Evolutionary conservation across 2,797 vertebrate species (phyloP).

Genomic region (Simalia tracyae): DNA sequence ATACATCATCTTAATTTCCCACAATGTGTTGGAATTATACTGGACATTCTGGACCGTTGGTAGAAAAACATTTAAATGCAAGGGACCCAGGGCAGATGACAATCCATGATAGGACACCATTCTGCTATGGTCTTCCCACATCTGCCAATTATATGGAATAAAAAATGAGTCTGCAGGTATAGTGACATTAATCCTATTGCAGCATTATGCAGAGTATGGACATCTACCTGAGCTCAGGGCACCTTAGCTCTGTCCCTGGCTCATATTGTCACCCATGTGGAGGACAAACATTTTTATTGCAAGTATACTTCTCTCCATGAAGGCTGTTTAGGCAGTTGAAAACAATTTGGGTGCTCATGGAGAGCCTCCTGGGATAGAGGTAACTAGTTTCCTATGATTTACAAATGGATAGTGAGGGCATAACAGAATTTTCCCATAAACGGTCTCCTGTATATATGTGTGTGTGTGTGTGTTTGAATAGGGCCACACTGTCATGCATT

Average conservation of each 20-base stretch:
- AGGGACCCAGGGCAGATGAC: neutral
- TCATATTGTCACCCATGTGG: neutral
- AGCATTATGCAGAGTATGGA: neutral
- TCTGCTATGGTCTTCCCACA: neutral
- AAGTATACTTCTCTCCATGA: neutral
- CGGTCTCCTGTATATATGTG: too few relatives aligned
- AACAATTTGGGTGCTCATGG: neutral
- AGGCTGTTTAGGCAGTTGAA: neutral
- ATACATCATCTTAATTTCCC: neutral
- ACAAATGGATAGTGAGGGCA: too few relatives aligned
- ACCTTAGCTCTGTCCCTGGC: neutral
- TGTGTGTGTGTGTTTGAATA: too few relatives aligned
- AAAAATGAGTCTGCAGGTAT: neutral
- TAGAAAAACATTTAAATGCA: neutral
- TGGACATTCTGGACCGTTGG: neutral
- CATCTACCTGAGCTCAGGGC: neutral
- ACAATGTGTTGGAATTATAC: neutral
- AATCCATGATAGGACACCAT: neutral
- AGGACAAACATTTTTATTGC: neutral
- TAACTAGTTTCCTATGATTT: too few relatives aligned
- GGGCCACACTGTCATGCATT: neutral
- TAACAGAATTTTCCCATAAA: too few relatives aligned
- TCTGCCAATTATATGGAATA: neutral
- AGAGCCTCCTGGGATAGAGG: neutral
- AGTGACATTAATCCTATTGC: neutral